A percentile compares a stretch with the other conserved stretches of the same genome.
Conservation (phyloP, 2,888 invertebrate species). For the Scaptomyza polygonia region DNA sequence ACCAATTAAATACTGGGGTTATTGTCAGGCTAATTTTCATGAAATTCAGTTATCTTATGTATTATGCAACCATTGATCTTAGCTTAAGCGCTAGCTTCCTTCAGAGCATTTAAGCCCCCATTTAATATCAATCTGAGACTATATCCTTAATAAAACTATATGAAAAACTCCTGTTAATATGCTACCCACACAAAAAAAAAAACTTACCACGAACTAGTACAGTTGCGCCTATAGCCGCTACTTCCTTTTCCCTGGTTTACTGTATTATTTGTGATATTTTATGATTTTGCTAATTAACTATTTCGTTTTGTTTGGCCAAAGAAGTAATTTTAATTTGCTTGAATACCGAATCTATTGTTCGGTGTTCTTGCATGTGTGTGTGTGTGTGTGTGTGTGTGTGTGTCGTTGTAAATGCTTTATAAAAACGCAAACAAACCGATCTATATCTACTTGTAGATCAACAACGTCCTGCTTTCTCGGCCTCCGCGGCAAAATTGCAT, state of each 20-base stretch:
- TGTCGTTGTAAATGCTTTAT: slow-evolving; percentile 64
- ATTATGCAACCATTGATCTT: slow-evolving; percentile 3
- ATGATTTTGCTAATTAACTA: slow-evolving; percentile 41
- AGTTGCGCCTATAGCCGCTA: slow-evolving; percentile 23
- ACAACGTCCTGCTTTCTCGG: slow-evolving; percentile 85
- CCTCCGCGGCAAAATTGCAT: slow-evolving; percentile 83
- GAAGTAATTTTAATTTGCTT: slow-evolving; percentile 68
- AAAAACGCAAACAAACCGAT: slow-evolving; percentile 75
- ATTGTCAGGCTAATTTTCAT: slow-evolving; percentile 1
- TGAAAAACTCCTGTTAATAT: slow-evolving; percentile 11
- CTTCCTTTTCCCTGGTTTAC: slow-evolving; percentile 24
- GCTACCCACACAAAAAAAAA: not conserved
- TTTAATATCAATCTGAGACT: slow-evolving; percentile 1
- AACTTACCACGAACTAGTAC: slow-evolving; percentile 33
- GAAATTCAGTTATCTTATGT: not conserved
- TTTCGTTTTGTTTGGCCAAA: slow-evolving; percentile 66
- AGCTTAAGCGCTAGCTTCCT: not conserved
- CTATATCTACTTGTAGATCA: slow-evolving; percentile 85
- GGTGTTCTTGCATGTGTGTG: slow-evolving; percentile 57
- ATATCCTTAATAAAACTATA: slow-evolving; percentile 17
- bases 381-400: slow-evolving; percentile 53
- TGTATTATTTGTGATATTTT: slow-evolving; percentile 31
- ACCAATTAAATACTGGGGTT: too few relatives aligned
- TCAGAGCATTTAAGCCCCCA: not conserved
- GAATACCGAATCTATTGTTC: slow-evolving; percentile 40